Evolutionary conservation across 2,113 vertebrate species (phyloP).

Genomic region (Heterotilapia buettikoferi): DNA sequence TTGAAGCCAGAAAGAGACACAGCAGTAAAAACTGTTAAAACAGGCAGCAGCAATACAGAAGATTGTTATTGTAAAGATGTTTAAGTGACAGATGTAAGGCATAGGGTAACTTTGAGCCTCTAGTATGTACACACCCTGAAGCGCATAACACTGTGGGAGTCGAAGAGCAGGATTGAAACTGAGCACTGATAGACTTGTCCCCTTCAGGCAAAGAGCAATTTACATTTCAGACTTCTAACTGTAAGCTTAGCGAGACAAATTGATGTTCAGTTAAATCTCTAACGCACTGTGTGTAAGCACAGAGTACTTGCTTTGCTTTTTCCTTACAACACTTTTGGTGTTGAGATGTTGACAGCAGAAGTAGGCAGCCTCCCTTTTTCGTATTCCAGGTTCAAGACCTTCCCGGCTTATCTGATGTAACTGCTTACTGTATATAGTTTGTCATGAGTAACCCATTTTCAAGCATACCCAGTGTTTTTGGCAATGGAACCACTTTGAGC

Average conservation of each 20-base stretch:
- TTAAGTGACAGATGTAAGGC: slow-evolving; percentile 60
- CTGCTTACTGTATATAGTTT: neutral
- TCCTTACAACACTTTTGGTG: neutral
- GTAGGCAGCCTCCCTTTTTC: neutral
- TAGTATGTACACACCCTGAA: slow-evolving; percentile 45
- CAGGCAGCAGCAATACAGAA: neutral
- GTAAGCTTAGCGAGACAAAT: slow-evolving; percentile 39
- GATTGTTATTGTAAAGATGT: slow-evolving; percentile 50
- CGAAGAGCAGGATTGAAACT: slow-evolving; percentile 56
- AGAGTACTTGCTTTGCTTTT: neutral
- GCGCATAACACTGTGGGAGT: slow-evolving; percentile 51
- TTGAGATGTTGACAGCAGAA: slow-evolving; percentile 1
- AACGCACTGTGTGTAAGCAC: slow-evolving; percentile 10
- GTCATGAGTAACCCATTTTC: neutral
- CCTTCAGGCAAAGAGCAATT: slow-evolving; percentile 41
- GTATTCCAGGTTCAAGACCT: neutral
- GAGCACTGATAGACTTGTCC: slow-evolving; percentile 55
- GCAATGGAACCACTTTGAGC: neutral
- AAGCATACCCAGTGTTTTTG: neutral
- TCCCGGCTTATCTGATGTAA: neutral
- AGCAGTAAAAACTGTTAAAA: neutral
- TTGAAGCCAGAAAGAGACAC: neutral
- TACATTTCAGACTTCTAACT: slow-evolving; percentile 23
- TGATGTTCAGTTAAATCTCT: slow-evolving; percentile 12
- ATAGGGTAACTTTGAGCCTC: slow-evolving; percentile 55